phyloP scores from a whole-genome alignment of 2,797 vertebrate species.

The Leptoclinus maculatus region DNA sequence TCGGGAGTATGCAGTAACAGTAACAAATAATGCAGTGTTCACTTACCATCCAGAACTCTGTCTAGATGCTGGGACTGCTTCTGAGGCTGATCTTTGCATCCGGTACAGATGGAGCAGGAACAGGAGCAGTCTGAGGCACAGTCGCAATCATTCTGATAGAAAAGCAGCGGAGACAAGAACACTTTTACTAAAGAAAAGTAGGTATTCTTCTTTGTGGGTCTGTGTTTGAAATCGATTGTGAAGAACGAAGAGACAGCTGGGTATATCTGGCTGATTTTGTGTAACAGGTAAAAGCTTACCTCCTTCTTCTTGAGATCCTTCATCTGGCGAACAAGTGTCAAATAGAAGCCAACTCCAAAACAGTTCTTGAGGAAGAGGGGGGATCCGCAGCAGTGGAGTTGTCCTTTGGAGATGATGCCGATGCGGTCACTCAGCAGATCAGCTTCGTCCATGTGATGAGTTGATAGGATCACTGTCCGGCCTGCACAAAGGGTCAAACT shows the following conservation, averaged over 20 bases:
- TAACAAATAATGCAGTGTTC: neutral
- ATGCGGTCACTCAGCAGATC: constrained; percentile 96
- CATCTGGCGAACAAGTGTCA: constrained; percentile 90
- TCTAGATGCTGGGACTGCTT: constrained; percentile 66
- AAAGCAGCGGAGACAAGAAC: constrained; percentile 11
- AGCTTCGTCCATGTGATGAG: constrained; percentile 99
- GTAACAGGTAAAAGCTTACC: constrained; percentile 59
- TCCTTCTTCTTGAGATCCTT: constrained; percentile 80
- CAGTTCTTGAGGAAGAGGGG: constrained; percentile 96
- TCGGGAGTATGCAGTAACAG: constrained; percentile 2
- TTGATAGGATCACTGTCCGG: constrained; percentile 95
- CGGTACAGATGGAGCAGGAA: constrained; percentile 87
- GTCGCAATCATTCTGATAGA: constrained; percentile 86
- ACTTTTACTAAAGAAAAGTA: constrained; percentile 20
- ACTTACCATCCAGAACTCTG: constrained; percentile 90
- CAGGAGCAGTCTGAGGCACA: constrained; percentile 91
- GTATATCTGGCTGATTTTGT: neutral
- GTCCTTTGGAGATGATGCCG: constrained; percentile 95
- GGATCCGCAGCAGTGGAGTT: constrained; percentile 93
- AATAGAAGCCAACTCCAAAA: constrained; percentile 95
- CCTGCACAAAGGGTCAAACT: constrained; percentile 74
- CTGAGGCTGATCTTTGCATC: constrained; percentile 80
- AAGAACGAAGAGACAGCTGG: neutral
- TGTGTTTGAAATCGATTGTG: neutral
- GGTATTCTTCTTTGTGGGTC: neutral